Evolutionary conservation across 2,113 vertebrate species (phyloP), one percentile per base, ranked within the genome.

Genomic region (Pteropus alecto): DNA sequence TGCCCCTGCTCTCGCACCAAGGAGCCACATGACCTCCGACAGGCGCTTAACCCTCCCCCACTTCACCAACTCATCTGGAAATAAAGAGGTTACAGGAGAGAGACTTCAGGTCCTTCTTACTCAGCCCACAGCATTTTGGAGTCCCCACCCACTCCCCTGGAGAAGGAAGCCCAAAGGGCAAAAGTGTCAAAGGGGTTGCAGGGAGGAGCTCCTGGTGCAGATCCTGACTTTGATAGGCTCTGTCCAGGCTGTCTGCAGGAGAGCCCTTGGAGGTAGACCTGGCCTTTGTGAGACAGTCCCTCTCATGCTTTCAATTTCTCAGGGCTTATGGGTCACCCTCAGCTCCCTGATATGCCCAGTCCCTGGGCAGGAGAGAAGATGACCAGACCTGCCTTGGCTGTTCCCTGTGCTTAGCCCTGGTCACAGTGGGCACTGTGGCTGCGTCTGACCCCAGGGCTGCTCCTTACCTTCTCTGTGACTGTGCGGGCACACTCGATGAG

Each of bases 401-500:
- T 7, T 5, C 70, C 70, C 24, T 3, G 12, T 81, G n/a, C 43
- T 15, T 1, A 15, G 70, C 22, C n/a, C 41, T 26, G 30, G 70
- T 43, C 74, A 30, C 35, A 30, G 68, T 3, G 5, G 46, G 16
- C 78, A 88, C 10, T 0, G 10, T 7, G 24, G 38, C 74, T 16
- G 0, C 11, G 10, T 19, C 43, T 9, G 15, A 14, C 71, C 74
- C 4, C 0, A 35, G 6, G 54, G 33, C 71, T 4, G 4, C 19
- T 46, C 76, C 98, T 98, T 98, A 99, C 99, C 99, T 99, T 99
- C 96, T 99, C 99, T 0, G 99, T 99, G 98, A 99, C 99, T 0
- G 99, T 98, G 0, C 99, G 99, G 43, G 99, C 99, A 73, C 99
- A 99, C 82, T 99, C 99, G 28, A 99, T 99, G 97, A 99, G 98